Conservation (phyloP, 2,888 invertebrate genomes). For the Nyleta sp. region DNA sequence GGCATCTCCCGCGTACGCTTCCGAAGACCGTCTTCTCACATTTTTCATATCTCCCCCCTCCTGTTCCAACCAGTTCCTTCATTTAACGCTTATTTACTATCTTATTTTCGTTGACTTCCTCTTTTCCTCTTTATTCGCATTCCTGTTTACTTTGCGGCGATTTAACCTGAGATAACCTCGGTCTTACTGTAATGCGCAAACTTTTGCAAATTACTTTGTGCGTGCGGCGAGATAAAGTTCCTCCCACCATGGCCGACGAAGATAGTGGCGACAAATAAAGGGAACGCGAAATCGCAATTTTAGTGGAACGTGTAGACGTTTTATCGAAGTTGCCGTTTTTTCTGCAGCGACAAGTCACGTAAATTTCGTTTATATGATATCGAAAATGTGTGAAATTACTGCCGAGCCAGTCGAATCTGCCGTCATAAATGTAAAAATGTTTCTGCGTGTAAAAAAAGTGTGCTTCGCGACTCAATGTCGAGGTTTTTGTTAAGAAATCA, state of each 20-base stretch:
- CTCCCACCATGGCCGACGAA: background rate
- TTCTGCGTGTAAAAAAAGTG: no score
- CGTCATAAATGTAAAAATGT: no score
- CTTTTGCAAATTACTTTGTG: slow-evolving; percentile 41
- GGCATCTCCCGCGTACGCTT: background rate
- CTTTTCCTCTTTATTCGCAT: slow-evolving; percentile 43
- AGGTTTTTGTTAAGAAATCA: no score
- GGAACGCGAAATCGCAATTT: background rate
- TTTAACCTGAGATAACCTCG: slow-evolving; percentile 49
- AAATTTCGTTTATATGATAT: no score
- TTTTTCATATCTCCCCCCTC: background rate
- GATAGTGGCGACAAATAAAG: slow-evolving; percentile 4
- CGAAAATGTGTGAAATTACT: no score
- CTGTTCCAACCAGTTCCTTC: slow-evolving; percentile 9
- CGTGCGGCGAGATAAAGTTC: slow-evolving; percentile 11
- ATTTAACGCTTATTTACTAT: slow-evolving; percentile 47
- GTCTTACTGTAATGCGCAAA: slow-evolving; percentile 31
- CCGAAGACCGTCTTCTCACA: background rate
- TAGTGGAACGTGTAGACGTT: no score
- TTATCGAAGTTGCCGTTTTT: no score
- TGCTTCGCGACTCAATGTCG: no score
- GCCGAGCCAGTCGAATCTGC: no score
- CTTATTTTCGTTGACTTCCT: slow-evolving; percentile 40
- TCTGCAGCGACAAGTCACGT: no score
- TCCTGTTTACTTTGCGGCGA: slow-evolving; percentile 49